phyloP scores from a whole-genome alignment of 2,113 vertebrate species.

The cattle (Bos taurus) region DNA sequence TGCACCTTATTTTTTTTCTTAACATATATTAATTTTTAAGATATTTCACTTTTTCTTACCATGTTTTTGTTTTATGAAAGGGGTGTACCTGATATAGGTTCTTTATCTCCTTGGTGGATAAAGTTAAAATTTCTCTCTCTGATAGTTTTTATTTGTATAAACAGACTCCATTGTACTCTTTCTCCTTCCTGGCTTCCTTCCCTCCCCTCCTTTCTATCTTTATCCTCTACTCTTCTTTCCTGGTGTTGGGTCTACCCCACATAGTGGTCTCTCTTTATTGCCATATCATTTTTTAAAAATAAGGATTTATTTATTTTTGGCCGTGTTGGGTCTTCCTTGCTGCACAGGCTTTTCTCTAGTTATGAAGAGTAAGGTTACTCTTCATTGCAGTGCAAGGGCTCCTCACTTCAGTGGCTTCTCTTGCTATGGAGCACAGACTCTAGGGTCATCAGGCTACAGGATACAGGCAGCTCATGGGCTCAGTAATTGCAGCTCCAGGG shows the following conservation, averaged over 20 bases:
- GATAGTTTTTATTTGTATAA: neutral
- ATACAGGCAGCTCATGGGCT: neutral
- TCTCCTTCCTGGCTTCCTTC: neutral
- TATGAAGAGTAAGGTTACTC: neutral
- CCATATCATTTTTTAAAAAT: neutral
- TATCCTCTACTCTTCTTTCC: conserved; percentile 23
- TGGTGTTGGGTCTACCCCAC: neutral
- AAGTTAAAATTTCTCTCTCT: conserved; percentile 47
- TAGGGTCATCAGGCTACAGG: neutral
- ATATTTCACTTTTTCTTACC: conserved; percentile 48
- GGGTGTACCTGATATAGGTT: neutral
- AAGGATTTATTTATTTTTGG: neutral
- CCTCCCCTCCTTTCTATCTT: neutral
- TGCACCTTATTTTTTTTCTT: conserved; percentile 36
- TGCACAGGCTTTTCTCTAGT: neutral
- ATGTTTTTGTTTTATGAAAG: conserved; percentile 40
- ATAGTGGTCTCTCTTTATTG: conserved; percentile 20
- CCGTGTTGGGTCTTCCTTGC: neutral
- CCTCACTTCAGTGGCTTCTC: neutral
- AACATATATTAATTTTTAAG: conserved; percentile 43
- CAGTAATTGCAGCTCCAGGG: neutral
- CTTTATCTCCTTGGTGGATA: neutral
- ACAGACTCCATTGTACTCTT: neutral
- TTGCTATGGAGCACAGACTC: neutral
- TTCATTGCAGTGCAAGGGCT: too few relatives aligned